These are phyloP conservation scores for Oscheius sp. DNA, from an alignment of 2,888 invertebrate genomes.

Conservation along the genomic window DNA sequence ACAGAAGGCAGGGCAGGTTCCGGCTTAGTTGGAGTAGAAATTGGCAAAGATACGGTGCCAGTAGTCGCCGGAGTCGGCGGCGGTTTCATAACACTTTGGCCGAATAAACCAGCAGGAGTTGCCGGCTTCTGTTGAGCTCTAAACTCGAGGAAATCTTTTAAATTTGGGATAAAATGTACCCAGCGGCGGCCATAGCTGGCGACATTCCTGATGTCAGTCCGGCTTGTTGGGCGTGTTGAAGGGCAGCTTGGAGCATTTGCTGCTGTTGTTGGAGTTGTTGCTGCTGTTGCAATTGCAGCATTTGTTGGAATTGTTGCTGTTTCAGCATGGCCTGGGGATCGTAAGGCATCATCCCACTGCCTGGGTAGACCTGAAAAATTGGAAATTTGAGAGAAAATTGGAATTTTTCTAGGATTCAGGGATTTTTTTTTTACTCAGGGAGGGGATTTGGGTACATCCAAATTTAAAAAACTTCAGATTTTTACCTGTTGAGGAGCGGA, in stretches of 20 bases:
- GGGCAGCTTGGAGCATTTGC: not conserved
- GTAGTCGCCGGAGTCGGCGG: constrained; percentile 1
- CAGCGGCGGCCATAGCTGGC: not conserved
- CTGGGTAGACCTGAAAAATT: not conserved
- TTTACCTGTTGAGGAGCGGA: not conserved
- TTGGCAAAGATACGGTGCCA: constrained; percentile 19
- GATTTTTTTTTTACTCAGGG: too few relatives aligned
- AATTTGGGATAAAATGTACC: not conserved
- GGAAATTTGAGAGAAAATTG: too few relatives aligned
- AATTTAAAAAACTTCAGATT: too few relatives aligned
- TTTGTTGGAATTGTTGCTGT: constrained; percentile 12
- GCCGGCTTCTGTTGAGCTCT: not conserved
- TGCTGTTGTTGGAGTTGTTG: constrained; percentile 2
- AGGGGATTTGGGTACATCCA: too few relatives aligned
- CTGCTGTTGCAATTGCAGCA: constrained; percentile 28
- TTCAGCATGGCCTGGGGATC: not conserved
- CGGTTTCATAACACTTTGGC: not conserved
- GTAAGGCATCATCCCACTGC: not conserved
- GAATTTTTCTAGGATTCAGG: too few relatives aligned
- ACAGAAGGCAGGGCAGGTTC: not conserved
- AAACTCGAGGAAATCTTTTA: too few relatives aligned
- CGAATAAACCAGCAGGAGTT: not conserved
- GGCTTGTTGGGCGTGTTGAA: not conserved
- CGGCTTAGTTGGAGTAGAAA: not conserved
- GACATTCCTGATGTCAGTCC: not conserved